Conservation (phyloP, 2,113 vertebrate genomes). For the Thamnaconus septentrionalis region DNA sequence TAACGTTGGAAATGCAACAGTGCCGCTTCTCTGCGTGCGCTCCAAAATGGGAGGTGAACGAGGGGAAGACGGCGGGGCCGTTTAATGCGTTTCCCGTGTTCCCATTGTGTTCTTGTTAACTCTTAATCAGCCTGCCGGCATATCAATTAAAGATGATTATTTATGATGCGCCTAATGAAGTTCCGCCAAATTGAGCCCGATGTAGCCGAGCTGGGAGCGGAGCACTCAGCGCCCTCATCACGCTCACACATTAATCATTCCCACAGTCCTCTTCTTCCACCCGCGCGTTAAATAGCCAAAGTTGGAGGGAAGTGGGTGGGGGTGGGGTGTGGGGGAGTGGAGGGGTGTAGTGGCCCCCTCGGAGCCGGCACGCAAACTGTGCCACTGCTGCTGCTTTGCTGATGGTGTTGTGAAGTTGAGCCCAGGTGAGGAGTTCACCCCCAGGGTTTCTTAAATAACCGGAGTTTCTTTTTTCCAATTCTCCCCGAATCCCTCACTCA, state of each 20-base stretch:
- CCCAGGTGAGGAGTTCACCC: slow-evolving; percentile 45
- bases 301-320: not conserved
- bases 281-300: slow-evolving; percentile 13
- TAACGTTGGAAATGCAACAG: slow-evolving; percentile 30
- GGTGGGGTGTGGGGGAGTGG: no score
- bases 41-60: slow-evolving; percentile 5
- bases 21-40: slow-evolving; percentile 13
- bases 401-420: slow-evolving; percentile 21
- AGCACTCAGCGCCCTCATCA: slow-evolving; percentile 34
- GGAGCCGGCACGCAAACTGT: no score
- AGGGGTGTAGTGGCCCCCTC: no score
- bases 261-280: slow-evolving; percentile 21
- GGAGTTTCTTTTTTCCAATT: slow-evolving; percentile 27
- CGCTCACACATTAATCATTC: slow-evolving; percentile 42
- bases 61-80: not conserved
- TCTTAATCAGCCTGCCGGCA: slow-evolving; percentile 52
- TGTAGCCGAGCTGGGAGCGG: slow-evolving; percentile 24
- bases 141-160: slow-evolving; percentile 66
- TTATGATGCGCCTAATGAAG: slow-evolving; percentile 57
- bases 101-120: slow-evolving; percentile 48
- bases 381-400: no score
- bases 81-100: slow-evolving; percentile 51
- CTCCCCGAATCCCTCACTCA: slow-evolving; percentile 15
- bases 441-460: slow-evolving; percentile 31
- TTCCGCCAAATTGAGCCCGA: slow-evolving; percentile 42